Base-by-base conservation (phyloP, 1,140 invertebrate species). In the Muscidifurax raptorellus region DNA sequence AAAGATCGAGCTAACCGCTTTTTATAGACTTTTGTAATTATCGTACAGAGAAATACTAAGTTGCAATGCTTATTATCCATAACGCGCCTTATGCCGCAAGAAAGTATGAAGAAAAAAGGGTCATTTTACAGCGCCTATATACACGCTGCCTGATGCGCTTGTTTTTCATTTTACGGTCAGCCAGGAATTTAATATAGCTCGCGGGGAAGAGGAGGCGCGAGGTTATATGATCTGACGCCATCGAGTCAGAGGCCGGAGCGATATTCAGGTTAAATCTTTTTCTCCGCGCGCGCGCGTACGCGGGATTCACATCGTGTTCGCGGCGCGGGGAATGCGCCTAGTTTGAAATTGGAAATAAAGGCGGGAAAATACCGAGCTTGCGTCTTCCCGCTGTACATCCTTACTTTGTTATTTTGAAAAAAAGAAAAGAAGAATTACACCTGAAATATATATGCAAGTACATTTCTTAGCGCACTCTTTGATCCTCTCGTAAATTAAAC, bases 141-240 rank as follows among this genome's bases (percentile, higher is more conserved):
- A n/a, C 52, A 22, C 18, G n/a, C 36, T 40, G 36, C 36, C 36
- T 59, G 52, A 1, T 4, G 15, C 27, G 28, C 78, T 85, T 79
- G 30, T 67, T 85, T 85, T 86, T 86, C 83, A 87, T 86, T 87
- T 84, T 77, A 83, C 78, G 85, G 83, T 83, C 85, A 82, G 36
- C 28, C 27, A 30, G 85, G 84, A 88, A 88, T 88, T 87, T 86
- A 88, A 87, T 88, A 87, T 86, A 86, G 86, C 85, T 86, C 85
- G n/a, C n/a, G n/a, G n/a, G 84, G 83, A 86, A 40, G 83, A 80
- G 84, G 18, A 86, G 84, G 86, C 69, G 85, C 52, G 81, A 88
- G 74, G 75, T 79, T 82, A 79, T 82, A 76, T 64, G 80, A 71
- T 75, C 75, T 52, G 44, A 80, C 72, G 77, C 71, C 28, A 44